phyloP scores from a whole-genome alignment of 2,888 invertebrate genomes.

The Hesperia comma region DNA sequence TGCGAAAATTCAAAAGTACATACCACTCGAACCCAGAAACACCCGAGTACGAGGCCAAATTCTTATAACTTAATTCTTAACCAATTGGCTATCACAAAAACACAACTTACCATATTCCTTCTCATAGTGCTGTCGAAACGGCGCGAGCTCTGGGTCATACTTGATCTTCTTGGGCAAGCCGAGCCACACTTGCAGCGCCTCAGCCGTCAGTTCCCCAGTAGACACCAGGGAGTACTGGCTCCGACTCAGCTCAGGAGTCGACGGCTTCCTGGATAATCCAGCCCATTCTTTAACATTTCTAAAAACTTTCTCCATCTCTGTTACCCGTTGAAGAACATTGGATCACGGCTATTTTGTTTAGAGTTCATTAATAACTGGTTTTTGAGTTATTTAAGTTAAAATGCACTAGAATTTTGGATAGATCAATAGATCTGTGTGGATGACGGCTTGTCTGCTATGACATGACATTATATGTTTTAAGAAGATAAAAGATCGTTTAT shows the following conservation, averaged over 20 bases:
- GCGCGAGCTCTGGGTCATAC: conserved; percentile 86
- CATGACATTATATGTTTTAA: conserved; percentile 15
- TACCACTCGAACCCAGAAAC: too few species aligned
- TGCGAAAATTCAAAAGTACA: too few species aligned
- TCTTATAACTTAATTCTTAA: too few species aligned
- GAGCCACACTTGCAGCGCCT: conserved; percentile 86
- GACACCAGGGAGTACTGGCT: conserved; percentile 78
- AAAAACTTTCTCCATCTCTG: conserved; percentile 59
- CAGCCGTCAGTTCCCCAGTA: conserved; percentile 82
- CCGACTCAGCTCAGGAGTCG: conserved; percentile 72
- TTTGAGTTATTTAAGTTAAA: neutral
- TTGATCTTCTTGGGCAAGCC: conserved; percentile 86
- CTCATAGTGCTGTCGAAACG: conserved; percentile 82
- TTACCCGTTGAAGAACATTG: neutral
- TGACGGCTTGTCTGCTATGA: conserved; percentile 8
- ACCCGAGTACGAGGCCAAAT: too few species aligned
- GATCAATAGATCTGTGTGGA: neutral
- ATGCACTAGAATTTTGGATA: neutral
- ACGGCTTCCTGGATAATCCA: conserved; percentile 61
- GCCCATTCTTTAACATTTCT: conserved; percentile 62
- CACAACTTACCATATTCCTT: conserved; percentile 70
- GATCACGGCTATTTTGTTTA: neutral
- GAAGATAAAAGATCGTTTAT: neutral
- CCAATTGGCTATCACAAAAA: too few species aligned
- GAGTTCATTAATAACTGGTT: conserved; percentile 1